phyloP scores from a whole-genome alignment of 2,797 vertebrate genomes.

The Hylomyscus alleni region DNA sequence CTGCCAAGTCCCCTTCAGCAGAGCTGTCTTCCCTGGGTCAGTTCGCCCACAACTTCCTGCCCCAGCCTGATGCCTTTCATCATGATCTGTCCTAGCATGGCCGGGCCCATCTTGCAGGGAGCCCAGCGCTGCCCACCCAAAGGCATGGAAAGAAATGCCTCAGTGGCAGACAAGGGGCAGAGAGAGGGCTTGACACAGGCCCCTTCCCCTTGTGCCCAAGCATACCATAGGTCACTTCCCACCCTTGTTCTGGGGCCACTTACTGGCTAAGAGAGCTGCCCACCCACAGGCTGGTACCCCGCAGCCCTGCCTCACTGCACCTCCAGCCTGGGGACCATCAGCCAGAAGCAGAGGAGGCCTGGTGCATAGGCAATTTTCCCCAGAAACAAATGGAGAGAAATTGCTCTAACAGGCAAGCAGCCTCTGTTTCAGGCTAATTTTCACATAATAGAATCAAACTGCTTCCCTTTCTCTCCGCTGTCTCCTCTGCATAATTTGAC shows the following conservation, averaged over 20 bases:
- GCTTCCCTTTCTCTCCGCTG: conserved; percentile 52
- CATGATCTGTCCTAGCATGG: not conserved
- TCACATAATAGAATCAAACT: conserved; percentile 71
- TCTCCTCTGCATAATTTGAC: conserved; percentile 77
- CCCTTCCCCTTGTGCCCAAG: too few relatives aligned
- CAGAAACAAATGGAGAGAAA: conserved; percentile 72
- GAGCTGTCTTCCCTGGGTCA: too few relatives aligned
- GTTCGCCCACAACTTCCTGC: not conserved
- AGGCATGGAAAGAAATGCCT: not conserved
- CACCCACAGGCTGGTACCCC: rapidly evolving
- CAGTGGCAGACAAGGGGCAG: rapidly evolving
- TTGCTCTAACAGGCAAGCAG: conserved; percentile 58
- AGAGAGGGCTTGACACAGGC: rapidly evolving
- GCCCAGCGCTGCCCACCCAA: not conserved
- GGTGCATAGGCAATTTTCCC: conserved; percentile 65
- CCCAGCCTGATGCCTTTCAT: not conserved
- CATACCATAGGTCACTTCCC: not conserved
- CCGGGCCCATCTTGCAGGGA: not conserved
- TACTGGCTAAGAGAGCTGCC: not conserved
- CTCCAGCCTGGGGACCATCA: not conserved
- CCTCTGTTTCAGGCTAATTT: conserved; percentile 65
- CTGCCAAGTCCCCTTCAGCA: not conserved
- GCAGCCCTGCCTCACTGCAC: rapidly evolving
- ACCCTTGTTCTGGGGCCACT: not conserved
- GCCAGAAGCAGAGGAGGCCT: conserved; percentile 72